phyloP scores from a whole-genome alignment of 1,140 invertebrate species.

The Cataglyphis hispanica region DNA sequence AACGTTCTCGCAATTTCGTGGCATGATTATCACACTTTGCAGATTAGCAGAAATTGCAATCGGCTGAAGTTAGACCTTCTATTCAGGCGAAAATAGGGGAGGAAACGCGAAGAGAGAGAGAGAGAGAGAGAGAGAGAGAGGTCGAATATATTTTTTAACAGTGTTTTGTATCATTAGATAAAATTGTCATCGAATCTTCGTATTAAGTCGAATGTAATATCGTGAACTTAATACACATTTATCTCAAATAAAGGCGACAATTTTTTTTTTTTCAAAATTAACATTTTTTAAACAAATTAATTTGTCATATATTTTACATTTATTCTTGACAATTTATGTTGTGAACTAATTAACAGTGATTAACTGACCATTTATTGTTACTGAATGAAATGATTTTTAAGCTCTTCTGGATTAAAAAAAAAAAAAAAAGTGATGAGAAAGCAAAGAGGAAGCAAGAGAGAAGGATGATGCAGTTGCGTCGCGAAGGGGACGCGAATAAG shows the following conservation, averaged over 20 bases:
- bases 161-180: neutral
- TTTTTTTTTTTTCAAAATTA: neutral
- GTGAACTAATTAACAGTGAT: no score
- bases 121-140: neutral
- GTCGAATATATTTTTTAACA: neutral
- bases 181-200: neutral
- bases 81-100: neutral
- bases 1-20: constrained; percentile 49
- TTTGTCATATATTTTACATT: neutral
- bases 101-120: neutral
- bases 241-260: no score
- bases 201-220: neutral
- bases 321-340: neutral
- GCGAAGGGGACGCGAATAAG: neutral
- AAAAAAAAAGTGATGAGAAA: constrained; percentile 32
- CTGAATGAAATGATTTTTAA: neutral
- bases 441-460: neutral
- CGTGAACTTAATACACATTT: neutral
- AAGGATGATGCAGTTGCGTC: neutral
- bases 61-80: neutral
- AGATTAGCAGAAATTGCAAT: constrained; percentile 57
- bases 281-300: neutral
- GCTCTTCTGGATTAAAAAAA: neutral
- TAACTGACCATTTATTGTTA: neutral
- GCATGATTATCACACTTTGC: constrained; percentile 66